Evolutionary conservation across 2,888 invertebrate genomes (phyloP).

Genomic region (Acrocyrtus sp.): DNA sequence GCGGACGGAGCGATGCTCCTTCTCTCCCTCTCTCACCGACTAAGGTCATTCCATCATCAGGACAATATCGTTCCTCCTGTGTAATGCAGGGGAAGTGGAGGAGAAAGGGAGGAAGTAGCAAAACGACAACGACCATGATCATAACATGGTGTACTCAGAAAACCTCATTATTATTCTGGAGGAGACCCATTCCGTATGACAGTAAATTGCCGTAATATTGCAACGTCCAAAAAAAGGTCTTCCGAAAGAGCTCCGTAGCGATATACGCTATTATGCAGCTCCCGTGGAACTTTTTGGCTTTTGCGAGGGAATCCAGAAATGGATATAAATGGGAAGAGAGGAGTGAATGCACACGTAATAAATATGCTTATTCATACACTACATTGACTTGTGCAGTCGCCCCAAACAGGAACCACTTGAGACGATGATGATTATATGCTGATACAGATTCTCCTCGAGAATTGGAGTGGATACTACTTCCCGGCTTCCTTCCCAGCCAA

Average conservation of each 20-base stretch:
- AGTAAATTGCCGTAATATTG: background rate
- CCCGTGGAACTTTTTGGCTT: too few species aligned
- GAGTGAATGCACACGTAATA: background rate
- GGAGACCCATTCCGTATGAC: background rate
- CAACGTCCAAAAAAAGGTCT: background rate
- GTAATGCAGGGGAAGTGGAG: too few species aligned
- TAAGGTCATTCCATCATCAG: background rate
- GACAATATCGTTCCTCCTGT: background rate
- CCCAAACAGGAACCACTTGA: background rate
- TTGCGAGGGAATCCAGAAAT: too few species aligned
- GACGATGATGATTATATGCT: background rate
- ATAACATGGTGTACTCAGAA: background rate
- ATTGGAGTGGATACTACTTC: background rate
- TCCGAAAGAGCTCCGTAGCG: too few species aligned
- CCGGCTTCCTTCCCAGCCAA: background rate
- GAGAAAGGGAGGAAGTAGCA: background rate
- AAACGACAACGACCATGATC: background rate
- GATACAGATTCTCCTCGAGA: background rate
- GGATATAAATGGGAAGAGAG: background rate
- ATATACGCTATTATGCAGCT: too few species aligned
- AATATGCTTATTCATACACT: background rate
- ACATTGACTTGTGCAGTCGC: background rate
- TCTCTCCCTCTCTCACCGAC: background rate
- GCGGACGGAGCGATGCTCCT: too few species aligned
- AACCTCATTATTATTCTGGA: background rate